Conservation (phyloP, 2,888 invertebrate genomes). For the Holacanthella duospinosa region DNA sequence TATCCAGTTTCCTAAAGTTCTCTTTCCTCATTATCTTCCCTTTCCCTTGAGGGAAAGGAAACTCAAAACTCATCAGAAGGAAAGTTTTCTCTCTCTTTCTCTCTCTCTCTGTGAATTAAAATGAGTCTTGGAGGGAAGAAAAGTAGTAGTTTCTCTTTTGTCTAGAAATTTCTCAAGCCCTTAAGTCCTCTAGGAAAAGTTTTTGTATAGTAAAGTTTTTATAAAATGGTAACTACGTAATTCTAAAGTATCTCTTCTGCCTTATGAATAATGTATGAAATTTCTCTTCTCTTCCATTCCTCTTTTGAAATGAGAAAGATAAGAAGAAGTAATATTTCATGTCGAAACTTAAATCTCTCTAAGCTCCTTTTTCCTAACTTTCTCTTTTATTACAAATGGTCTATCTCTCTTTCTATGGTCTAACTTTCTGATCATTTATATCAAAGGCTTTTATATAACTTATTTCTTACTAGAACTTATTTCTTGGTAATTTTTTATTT, state of each 20-base stretch:
- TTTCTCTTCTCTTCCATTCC: background rate
- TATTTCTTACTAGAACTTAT: no score
- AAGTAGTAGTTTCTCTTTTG: background rate
- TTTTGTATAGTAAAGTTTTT: background rate
- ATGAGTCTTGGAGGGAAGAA: background rate
- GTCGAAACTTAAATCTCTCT: background rate
- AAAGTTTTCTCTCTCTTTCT: slow-evolving; percentile 1
- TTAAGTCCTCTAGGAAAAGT: background rate
- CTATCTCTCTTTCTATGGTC: no score
- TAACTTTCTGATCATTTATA: no score
- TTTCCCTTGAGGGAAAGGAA: slow-evolving; percentile 3
- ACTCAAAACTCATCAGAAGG: slow-evolving; percentile 4
- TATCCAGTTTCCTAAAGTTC: no score
- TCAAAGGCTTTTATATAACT: no score
- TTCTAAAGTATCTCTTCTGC: background rate
- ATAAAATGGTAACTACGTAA: background rate
- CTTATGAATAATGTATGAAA: slow-evolving; percentile 1
- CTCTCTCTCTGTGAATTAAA: background rate
- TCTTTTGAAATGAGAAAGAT: background rate
- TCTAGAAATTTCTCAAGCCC: background rate
- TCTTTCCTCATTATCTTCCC: background rate
- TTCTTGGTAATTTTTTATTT: no score
- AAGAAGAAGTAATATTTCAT: slow-evolving; percentile 4
- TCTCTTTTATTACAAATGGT: background rate
- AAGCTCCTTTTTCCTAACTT: background rate